phyloP scores from a whole-genome alignment of 2,888 invertebrate genomes.

The Subacronicta megacephala region DNA sequence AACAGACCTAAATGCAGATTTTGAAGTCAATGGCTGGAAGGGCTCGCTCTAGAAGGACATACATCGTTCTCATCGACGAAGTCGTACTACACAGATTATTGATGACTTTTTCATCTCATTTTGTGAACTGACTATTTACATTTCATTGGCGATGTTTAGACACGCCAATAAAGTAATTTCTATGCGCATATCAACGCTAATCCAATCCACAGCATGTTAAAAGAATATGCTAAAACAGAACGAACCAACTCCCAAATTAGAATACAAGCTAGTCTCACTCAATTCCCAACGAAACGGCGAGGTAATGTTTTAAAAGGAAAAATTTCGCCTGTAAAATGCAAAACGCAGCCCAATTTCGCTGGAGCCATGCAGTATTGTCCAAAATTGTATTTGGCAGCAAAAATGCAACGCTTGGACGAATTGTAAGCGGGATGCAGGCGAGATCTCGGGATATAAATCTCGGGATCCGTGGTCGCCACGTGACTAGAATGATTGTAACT shows the following conservation, averaged over 20 bases:
- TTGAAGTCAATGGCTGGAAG: too few species aligned
- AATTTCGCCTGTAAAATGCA: conserved; percentile 28
- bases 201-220: neutral
- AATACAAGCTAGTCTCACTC: conserved; percentile 20
- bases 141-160: too few species aligned
- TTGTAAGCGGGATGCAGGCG: conserved; percentile 53
- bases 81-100: too few species aligned
- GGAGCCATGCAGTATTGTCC: conserved; percentile 39
- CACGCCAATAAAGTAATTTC: too few species aligned
- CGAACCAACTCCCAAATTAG: conserved; percentile 23
- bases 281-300: conserved; percentile 24
- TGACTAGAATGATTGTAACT: conserved; percentile 47
- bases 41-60: too few species aligned
- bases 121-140: too few species aligned
- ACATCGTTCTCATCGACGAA: too few species aligned
- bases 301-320: conserved; percentile 26
- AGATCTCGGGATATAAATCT: conserved; percentile 55
- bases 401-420: conserved; percentile 51
- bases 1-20: too few species aligned
- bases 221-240: conserved; percentile 12
- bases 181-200: neutral
- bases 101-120: too few species aligned
- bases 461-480: conserved; percentile 46
- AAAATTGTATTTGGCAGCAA: conserved; percentile 58
- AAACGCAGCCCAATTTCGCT: conserved; percentile 34